Evolutionary conservation across 1,140 invertebrate genomes (phyloP).

Genomic region (Paraescarpia echinospica): DNA sequence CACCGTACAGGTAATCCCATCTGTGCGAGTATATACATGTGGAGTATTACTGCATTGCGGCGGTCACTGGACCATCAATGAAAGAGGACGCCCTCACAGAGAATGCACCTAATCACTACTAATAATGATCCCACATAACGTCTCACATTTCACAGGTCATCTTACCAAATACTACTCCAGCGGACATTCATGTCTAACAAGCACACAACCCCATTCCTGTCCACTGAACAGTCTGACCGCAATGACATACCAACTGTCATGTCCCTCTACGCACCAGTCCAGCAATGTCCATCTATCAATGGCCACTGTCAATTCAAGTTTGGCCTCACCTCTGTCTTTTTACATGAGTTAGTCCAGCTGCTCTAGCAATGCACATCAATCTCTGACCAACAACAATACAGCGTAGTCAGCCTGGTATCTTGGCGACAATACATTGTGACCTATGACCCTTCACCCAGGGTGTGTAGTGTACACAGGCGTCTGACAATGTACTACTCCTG

Average conservation of each 20-base stretch:
- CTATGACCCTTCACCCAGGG: not conserved
- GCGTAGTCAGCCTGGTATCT: not conserved
- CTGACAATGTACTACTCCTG: too few species aligned
- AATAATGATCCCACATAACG: not conserved
- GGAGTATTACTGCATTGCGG: not conserved
- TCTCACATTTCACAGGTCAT: not conserved
- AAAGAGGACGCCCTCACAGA: not conserved
- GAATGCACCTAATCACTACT: not conserved
- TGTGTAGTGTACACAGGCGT: not conserved
- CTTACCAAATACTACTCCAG: not conserved
- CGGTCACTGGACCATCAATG: not conserved
- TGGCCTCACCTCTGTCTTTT: not conserved
- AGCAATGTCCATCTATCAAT: not conserved
- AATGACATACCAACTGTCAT: not conserved
- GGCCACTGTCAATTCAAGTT: not conserved
- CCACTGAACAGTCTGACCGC: not conserved
- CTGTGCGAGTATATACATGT: not conserved
- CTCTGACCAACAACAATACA: not conserved
- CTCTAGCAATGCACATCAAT: not conserved
- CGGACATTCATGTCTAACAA: not conserved
- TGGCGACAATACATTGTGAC: not conserved
- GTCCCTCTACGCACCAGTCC: not conserved
- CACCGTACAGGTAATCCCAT: not conserved
- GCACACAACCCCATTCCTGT: not conserved
- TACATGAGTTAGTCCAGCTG: not conserved